These are phyloP conservation scores for Urosaurus nigricauda DNA, from an alignment of 2,797 vertebrate genomes.

Conservation along the genomic window DNA sequence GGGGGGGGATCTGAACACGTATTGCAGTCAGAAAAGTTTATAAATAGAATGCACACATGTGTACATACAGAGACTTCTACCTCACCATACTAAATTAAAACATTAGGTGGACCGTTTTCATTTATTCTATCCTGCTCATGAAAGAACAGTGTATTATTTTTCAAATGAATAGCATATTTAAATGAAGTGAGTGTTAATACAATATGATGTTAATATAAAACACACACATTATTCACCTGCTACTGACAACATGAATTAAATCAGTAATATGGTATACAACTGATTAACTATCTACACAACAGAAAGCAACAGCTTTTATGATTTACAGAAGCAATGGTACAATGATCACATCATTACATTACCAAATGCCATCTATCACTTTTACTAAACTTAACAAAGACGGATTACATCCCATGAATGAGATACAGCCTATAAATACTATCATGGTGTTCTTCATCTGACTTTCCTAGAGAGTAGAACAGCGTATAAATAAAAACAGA, in stretches of 20 bases:
- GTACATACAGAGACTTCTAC: slow-evolving; percentile 56
- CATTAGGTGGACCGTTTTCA: slow-evolving; percentile 73
- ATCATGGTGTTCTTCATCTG: slow-evolving; percentile 83
- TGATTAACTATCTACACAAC: slow-evolving; percentile 86
- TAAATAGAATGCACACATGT: slow-evolving; percentile 36
- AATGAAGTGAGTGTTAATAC: slow-evolving; percentile 81
- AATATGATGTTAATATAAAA: slow-evolving; percentile 83
- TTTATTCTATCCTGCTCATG: slow-evolving; percentile 77
- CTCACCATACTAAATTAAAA: slow-evolving; percentile 73
- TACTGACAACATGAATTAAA: slow-evolving; percentile 83
- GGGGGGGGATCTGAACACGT: background rate
- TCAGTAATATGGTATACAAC: slow-evolving; percentile 83
- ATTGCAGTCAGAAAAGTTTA: background rate
- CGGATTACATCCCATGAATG: slow-evolving; percentile 80
- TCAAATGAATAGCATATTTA: slow-evolving; percentile 80
- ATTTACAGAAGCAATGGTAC: slow-evolving; percentile 82
- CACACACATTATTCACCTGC: slow-evolving; percentile 82
- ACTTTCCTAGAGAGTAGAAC: slow-evolving; percentile 78
- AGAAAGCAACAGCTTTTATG: slow-evolving; percentile 82
- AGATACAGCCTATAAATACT: slow-evolving; percentile 82
- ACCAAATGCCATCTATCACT: slow-evolving; percentile 86
- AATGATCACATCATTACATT: slow-evolving; percentile 85
- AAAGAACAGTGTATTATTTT: slow-evolving; percentile 80
- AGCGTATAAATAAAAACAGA: slow-evolving; percentile 60
- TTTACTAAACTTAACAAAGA: slow-evolving; percentile 87